Evolutionary conservation across 92 coral and sea anemone genomes (phyloP).

Genomic region (Porites evermanni): DNA sequence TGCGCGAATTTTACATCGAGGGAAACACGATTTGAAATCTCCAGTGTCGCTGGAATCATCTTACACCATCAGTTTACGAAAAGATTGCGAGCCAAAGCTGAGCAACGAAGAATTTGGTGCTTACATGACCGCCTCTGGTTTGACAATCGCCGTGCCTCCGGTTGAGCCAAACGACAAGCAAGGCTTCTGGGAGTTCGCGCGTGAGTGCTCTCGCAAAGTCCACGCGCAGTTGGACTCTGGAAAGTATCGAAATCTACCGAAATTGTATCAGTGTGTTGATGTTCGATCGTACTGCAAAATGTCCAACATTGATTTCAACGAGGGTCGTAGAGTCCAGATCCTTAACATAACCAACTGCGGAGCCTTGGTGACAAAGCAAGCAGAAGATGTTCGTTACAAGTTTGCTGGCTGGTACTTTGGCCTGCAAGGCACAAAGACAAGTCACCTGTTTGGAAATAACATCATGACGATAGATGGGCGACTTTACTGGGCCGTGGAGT

Average conservation of each 20-base stretch:
- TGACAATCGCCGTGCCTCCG: background rate
- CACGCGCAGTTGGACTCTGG: slow-evolving; percentile 22
- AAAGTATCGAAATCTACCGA: background rate
- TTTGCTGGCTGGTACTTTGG: slow-evolving; percentile 20
- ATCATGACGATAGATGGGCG: slow-evolving; percentile 57
- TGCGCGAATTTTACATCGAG: background rate
- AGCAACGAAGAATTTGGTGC: slow-evolving; percentile 8
- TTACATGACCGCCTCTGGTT: background rate
- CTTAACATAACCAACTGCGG: slow-evolving; percentile 2
- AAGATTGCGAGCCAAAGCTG: slow-evolving; percentile 26
- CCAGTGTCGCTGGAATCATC: slow-evolving; percentile 4
- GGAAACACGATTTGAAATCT: slow-evolving; percentile 1
- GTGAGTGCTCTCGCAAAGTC: slow-evolving; percentile 16
- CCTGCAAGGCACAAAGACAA: slow-evolving; percentile 23
- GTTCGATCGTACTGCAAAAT: background rate
- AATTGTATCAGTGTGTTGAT: background rate
- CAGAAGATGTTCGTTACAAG: background rate
- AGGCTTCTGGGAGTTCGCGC: slow-evolving; percentile 43
- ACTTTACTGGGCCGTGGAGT: slow-evolving; percentile 62
- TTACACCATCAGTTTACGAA: slow-evolving; percentile 15
- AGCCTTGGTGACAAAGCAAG: background rate
- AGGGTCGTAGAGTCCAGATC: background rate
- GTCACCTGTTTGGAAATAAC: slow-evolving; percentile 42
- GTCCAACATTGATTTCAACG: background rate
- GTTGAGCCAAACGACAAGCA: background rate